phyloP scores from a whole-genome alignment of 2,888 invertebrate species.

The Calameuta pallipes region DNA sequence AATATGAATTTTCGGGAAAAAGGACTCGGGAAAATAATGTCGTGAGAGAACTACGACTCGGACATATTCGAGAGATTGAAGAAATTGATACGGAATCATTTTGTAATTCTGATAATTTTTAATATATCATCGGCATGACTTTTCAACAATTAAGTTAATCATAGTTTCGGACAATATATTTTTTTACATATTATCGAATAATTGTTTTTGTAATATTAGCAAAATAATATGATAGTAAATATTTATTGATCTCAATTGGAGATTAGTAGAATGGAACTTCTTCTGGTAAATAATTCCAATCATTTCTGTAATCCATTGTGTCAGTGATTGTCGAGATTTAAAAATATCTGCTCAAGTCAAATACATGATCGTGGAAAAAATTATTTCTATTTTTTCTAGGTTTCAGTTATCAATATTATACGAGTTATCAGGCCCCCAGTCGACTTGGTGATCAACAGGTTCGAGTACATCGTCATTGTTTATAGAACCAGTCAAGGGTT shows the following conservation, averaged over 20 bases:
- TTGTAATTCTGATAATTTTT: background rate
- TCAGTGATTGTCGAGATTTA: too few species aligned
- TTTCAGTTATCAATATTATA: conserved; percentile 7
- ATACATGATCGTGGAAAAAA: too few species aligned
- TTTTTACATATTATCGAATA: background rate
- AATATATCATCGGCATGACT: background rate
- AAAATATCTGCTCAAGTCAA: too few species aligned
- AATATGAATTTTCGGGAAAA: too few species aligned
- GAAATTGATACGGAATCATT: too few species aligned
- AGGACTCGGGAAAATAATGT: too few species aligned
- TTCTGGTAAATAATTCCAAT: too few species aligned
- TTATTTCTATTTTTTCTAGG: too few species aligned
- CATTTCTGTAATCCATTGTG: too few species aligned
- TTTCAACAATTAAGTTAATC: background rate
- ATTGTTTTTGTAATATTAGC: background rate
- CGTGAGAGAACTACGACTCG: too few species aligned
- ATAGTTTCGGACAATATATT: background rate
- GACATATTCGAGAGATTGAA: too few species aligned
- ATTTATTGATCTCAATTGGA: background rate
- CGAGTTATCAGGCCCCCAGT: conserved; percentile 19
- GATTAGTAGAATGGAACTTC: background rate
- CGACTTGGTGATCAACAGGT: conserved; percentile 5
- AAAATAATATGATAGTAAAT: background rate
- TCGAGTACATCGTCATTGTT: background rate
- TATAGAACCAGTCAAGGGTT: background rate